Evolutionary conservation across 1,140 invertebrate species (phyloP), one percentile per base, ranked within the genome.

Genomic region (Hylyphantes graminicola): DNA sequence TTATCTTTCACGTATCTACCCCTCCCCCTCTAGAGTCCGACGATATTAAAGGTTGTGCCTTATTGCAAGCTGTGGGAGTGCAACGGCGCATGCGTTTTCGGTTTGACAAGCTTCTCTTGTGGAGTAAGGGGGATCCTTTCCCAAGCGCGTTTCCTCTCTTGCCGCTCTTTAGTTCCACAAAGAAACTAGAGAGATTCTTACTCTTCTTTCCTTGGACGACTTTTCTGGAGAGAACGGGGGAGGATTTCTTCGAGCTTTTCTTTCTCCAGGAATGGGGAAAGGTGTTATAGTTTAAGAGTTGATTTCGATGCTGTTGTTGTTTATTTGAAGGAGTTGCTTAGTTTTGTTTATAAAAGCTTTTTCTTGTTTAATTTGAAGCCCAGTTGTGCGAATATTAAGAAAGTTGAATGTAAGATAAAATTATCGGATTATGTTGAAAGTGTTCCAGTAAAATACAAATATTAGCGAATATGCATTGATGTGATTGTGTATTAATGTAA

Each of bases 11-110:
- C 35, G n/a, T n/a, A 13, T 7, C 17, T 19, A 68, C 17, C 12
- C 65, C 8, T 35, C 11, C 48, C 50, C 54, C 17, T 13, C 57
- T 5, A 1, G 35, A 35, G 35, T 35, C 68, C 17, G n/a, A 67
- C 81, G 73, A 83, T 83, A 83, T 83, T 74, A 83, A 83, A 83
- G 81, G 79, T 82, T 82, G 68, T 13, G 72, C 63, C 72, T 83
- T 83, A 83, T 83, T 83, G 81, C 81, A 74, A 83, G 81, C 81
- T 83, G 81, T 53, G 17, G 72, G 55, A 64, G 72, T 64, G 51
- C 81, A 83, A 15, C 64, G 15, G 81, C 81, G 81, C 81, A 83
- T 83, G 81, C 81, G 81, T 59, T 75, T 73, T 83, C 81, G 50
- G 72, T 57, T 64, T 83, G 81, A 76, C 81, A 76, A 83, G 81